Evolutionary conservation across 2,113 vertebrate species (phyloP).

Genomic region (Indicator indicator): DNA sequence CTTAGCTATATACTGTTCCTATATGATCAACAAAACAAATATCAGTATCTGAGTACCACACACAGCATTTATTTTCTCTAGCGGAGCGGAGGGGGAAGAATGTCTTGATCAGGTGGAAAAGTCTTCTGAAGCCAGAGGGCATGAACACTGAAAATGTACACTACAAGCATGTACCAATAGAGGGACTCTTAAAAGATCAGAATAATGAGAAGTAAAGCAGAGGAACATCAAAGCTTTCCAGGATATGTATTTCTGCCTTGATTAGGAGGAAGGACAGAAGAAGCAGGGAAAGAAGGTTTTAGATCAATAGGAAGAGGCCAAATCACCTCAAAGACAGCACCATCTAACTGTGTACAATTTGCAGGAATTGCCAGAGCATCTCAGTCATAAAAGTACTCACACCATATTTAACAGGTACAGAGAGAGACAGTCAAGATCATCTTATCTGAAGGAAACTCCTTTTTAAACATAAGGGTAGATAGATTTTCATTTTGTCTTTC

Average conservation of each 20-base stretch:
- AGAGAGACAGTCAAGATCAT: background rate
- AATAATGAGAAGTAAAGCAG: constrained; percentile 55
- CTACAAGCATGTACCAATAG: constrained; percentile 12
- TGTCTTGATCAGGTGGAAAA: background rate
- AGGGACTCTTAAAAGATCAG: constrained; percentile 60
- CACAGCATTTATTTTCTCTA: constrained; percentile 18
- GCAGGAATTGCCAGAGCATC: constrained; percentile 20
- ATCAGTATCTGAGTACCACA: background rate
- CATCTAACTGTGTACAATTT: constrained; percentile 52
- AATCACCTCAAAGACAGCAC: constrained; percentile 39
- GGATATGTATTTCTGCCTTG: constrained; percentile 48
- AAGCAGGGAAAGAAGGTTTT: background rate
- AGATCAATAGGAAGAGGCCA: constrained; percentile 51
- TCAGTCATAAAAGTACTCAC: constrained; percentile 47
- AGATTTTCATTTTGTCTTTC: constrained; percentile 58
- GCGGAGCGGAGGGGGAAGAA: background rate
- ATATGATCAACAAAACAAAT: background rate
- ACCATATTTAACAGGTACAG: constrained; percentile 58
- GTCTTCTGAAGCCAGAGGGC: constrained; percentile 43
- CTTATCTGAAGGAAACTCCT: constrained; percentile 62
- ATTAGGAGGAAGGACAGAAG: constrained; percentile 32
- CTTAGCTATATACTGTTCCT: background rate
- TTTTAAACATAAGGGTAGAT: constrained; percentile 51
- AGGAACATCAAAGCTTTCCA: constrained; percentile 65
- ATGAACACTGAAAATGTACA: constrained; percentile 3